These are phyloP conservation scores for Symphodus melops DNA, from an alignment of 2,113 vertebrate species.

Conservation along the genomic window DNA sequence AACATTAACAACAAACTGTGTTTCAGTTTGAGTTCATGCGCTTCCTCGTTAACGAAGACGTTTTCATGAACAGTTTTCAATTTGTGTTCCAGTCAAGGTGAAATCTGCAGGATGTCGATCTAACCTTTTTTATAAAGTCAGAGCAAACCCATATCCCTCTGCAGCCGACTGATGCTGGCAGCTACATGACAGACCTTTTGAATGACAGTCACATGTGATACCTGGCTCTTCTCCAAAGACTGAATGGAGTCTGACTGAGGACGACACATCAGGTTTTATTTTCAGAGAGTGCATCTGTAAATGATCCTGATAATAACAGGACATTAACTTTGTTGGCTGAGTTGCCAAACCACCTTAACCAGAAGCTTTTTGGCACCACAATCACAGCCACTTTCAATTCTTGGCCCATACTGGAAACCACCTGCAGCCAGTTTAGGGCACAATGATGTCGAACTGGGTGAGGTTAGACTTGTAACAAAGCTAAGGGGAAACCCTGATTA, in stretches of 20 bases:
- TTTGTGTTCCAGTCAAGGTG: background rate
- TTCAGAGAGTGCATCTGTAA: background rate
- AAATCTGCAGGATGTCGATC: background rate
- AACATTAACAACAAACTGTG: background rate
- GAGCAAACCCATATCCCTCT: too few relatives aligned
- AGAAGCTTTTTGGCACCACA: background rate
- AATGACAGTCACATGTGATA: too few relatives aligned
- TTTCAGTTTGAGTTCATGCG: conserved; percentile 4
- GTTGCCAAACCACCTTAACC: background rate
- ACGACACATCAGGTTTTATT: too few relatives aligned
- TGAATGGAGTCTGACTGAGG: too few relatives aligned
- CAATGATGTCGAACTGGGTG: background rate
- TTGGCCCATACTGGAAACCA: background rate
- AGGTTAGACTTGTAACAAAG: background rate
- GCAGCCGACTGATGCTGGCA: too few relatives aligned
- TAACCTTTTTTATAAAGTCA: too few relatives aligned
- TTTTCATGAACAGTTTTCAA: background rate
- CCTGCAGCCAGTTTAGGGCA: background rate
- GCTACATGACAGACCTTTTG: too few relatives aligned
- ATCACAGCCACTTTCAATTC: background rate
- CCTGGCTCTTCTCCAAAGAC: too few relatives aligned
- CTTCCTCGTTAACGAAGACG: conserved; percentile 12
- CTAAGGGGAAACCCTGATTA: background rate
- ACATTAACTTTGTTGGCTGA: background rate
- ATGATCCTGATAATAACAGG: background rate